phyloP scores from a whole-genome alignment of 2,888 invertebrate genomes.

The Cerastis rubricosa region DNA sequence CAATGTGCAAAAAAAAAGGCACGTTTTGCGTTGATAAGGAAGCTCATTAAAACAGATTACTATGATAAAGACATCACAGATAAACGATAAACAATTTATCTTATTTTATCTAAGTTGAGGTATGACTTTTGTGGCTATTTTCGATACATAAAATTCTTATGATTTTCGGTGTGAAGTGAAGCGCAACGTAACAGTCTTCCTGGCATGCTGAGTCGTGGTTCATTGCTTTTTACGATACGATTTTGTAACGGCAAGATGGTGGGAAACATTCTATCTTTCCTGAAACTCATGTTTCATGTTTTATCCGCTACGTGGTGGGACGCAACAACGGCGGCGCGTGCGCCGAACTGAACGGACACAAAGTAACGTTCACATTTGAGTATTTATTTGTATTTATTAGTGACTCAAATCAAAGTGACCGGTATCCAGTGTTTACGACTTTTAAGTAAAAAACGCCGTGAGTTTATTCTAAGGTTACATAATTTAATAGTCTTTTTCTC shows the following conservation, averaged over 20 bases:
- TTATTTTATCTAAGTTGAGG: slow-evolving; percentile 17
- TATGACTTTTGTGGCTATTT: slow-evolving; percentile 1
- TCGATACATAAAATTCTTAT: slow-evolving; percentile 31
- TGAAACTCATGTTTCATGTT: slow-evolving; percentile 51
- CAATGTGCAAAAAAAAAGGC: slow-evolving; percentile 15
- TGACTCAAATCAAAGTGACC: slow-evolving; percentile 37
- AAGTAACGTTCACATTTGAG: slow-evolving; percentile 52
- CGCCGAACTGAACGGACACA: slow-evolving; percentile 49
- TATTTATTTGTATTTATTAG: slow-evolving; percentile 28
- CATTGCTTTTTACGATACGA: slow-evolving; percentile 63
- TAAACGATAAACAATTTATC: slow-evolving; percentile 28
- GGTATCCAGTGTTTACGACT: slow-evolving; percentile 10
- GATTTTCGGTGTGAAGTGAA: slow-evolving; percentile 48
- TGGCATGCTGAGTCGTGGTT: slow-evolving; percentile 36
- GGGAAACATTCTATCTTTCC: slow-evolving; percentile 35
- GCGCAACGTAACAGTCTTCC: slow-evolving; percentile 45
- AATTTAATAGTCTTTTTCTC: slow-evolving; percentile 25
- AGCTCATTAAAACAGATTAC: slow-evolving; percentile 24
- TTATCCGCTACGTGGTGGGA: slow-evolving; percentile 51
- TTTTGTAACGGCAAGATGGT: slow-evolving; percentile 40
- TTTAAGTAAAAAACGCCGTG: background rate
- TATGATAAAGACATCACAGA: slow-evolving; percentile 24
- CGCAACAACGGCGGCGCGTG: slow-evolving; percentile 54
- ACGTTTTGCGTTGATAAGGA: slow-evolving; percentile 19
- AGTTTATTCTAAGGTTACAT: slow-evolving; percentile 41